Evolutionary conservation across 1,140 invertebrate genomes (phyloP), one percentile per base, ranked within the genome.

Genomic region (Oppia nitens): DNA sequence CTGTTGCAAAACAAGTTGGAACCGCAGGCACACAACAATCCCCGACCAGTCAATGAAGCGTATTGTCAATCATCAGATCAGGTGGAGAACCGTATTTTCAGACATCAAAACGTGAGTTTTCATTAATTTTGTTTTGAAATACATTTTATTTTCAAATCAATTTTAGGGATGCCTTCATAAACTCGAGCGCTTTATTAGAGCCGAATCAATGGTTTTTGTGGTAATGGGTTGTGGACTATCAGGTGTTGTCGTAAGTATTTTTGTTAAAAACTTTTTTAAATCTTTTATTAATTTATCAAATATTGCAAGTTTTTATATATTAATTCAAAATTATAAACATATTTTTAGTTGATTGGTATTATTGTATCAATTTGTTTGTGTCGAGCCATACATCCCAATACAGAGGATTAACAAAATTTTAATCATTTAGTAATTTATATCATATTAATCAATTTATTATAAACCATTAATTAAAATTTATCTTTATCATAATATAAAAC

Each of bases 151-250:
- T 28, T 55, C 11, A 55, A 25, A 14, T 55, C 59, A 50, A 47
- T 75, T 76, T 21, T 67, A 85, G 79, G 81, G 84, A 17, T 87
- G 85, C 62, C 67, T 83, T 3, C 71, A 72, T 21, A 76, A 77
- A 68, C 71, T 88, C 25, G 82, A 87, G 70, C 74, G 76, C 57
- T 89, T 85, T 83, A 82, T 84, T 59, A 76, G 82, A 49, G 75
- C 83, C 32, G 83, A 87, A 65, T 83, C 83, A 40, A 68, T 84
- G 12, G 73, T 83, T 47, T 79, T 87, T 60, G 72, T 87, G 32
- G 71, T 75, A 2, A 76, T 79, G 26, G 77, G 82, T 40, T 66
- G 66, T 50, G 66, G 68, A 47, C 59, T 69, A 9, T 64, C 68
- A 20, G 56, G 56, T 11, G 49, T 59, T 2, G 28, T 59, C 17